Evolutionary conservation across 2,113 vertebrate species (phyloP).

Genomic region (Corythornis cristatus): DNA sequence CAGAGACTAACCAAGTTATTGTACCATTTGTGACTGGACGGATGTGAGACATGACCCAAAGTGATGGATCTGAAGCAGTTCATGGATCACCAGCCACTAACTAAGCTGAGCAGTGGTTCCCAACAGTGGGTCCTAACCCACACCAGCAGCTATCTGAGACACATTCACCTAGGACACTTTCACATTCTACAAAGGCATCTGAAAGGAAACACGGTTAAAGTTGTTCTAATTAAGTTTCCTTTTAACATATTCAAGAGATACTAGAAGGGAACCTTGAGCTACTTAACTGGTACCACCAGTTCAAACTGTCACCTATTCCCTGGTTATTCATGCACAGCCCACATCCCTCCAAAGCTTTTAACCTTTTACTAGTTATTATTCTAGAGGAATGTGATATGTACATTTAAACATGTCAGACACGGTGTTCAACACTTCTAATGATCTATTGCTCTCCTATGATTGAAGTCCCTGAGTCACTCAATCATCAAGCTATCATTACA

Average conservation of each 20-base stretch:
- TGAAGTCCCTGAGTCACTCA: slow-evolving; percentile 74
- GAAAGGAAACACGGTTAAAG: background rate
- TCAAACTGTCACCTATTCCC: slow-evolving; percentile 40
- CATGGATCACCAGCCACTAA: background rate
- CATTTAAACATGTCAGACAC: slow-evolving; percentile 79
- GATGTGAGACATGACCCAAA: background rate
- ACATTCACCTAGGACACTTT: background rate
- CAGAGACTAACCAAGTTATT: background rate
- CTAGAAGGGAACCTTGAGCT: slow-evolving; percentile 10
- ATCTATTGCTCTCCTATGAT: slow-evolving; percentile 80
- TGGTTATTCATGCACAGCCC: slow-evolving; percentile 26
- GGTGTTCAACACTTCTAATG: slow-evolving; percentile 76
- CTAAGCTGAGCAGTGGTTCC: background rate
- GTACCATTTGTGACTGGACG: background rate
- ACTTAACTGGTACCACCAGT: slow-evolving; percentile 51
- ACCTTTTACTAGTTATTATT: slow-evolving; percentile 60
- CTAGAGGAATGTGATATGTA: slow-evolving; percentile 71
- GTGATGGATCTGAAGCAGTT: background rate
- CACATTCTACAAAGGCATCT: background rate
- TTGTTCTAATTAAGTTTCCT: background rate
- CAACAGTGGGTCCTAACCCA: background rate
- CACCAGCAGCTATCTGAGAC: background rate
- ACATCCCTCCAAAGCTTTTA: slow-evolving; percentile 42
- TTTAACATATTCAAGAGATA: slow-evolving; percentile 23
- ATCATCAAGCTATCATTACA: slow-evolving; percentile 61